Evolutionary conservation across 2,888 invertebrate genomes (phyloP), one percentile per base, ranked within the genome.

Genomic region (Mythimna vitellina): DNA sequence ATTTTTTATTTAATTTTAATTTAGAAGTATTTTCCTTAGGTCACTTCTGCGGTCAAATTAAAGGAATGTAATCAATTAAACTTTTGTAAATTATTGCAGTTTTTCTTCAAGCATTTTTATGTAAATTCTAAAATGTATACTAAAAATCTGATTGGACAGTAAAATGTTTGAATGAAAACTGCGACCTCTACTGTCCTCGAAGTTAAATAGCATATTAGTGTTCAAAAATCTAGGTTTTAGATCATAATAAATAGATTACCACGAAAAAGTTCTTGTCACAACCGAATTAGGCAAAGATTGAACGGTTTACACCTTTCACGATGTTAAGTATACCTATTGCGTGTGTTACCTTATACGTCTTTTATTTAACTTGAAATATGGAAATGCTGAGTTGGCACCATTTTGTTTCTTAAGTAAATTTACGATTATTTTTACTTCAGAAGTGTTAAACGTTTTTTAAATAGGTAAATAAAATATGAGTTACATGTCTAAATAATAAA

Each of bases 201-300:
- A 82, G 64, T 84, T 75, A 86, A 65, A 46, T 85, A 86, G 84
- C 22, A 65, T 83, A 71, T 75, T 85, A 86, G 81, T 76, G 80
- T 86, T 86, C 75, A 82, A 81, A 73, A 74, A 73, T 72, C 35
- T 85, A 86, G 81, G 68, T 74, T 74, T 54, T 78, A 84, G 81
- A 76, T 80, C 57, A 73, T 83, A 74, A 51, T 75, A 80, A 60
- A 77, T 82, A 80, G 84, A 73, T 76, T 80, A 78, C 57, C 67
- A 62, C 54, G 64, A 70, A 76, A 75, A 66, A 35, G 35, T 70
- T 80, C 65, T 80, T 77, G 73, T 77, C 76, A 73, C 49, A 83
- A 80, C 77, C 56, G 71, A 84, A 84, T 84, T 86, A 81, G 78
- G 63, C 38, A 64, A 78, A 76, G 70, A 78, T 79, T 70, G 68